A percentile compares a stretch with the other conserved stretches of the same genome.
These are phyloP conservation scores for Acanthis flammea DNA, from an alignment of 2,797 vertebrate species.

Conservation along the genomic window DNA sequence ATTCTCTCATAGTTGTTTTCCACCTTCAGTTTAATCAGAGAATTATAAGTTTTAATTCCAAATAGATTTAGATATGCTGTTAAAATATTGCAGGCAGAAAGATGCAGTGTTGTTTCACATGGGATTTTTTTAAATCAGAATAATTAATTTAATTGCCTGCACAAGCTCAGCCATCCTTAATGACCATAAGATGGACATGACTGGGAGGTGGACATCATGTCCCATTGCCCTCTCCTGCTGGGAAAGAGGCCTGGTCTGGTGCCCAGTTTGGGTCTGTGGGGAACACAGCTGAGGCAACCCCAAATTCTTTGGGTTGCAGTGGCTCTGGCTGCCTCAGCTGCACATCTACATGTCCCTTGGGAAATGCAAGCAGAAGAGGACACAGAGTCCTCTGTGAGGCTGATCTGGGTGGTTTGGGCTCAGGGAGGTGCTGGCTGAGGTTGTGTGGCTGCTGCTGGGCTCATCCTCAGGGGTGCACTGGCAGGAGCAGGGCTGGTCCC, in stretches of 20 bases:
- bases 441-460: background rate
- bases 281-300: background rate
- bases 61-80: background rate
- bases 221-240: background rate
- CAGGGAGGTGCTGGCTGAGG: background rate
- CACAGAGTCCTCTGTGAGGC: background rate
- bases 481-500: background rate
- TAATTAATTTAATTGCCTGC: background rate
- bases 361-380: background rate
- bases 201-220: background rate
- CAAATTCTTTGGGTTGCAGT: background rate
- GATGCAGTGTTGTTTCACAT: background rate
- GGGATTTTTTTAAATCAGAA: background rate
- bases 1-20: background rate
- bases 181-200: background rate
- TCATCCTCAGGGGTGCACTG: background rate
- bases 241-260: background rate
- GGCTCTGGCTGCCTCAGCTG: background rate
- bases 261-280: background rate
- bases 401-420: fast-evolving
- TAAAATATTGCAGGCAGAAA: background rate
- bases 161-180: background rate
- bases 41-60: background rate
- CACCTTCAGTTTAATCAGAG: background rate
- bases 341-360: fast-evolving